Evolutionary conservation across 2,797 vertebrate species (phyloP).

Genomic region (Sebastes miniatus): DNA sequence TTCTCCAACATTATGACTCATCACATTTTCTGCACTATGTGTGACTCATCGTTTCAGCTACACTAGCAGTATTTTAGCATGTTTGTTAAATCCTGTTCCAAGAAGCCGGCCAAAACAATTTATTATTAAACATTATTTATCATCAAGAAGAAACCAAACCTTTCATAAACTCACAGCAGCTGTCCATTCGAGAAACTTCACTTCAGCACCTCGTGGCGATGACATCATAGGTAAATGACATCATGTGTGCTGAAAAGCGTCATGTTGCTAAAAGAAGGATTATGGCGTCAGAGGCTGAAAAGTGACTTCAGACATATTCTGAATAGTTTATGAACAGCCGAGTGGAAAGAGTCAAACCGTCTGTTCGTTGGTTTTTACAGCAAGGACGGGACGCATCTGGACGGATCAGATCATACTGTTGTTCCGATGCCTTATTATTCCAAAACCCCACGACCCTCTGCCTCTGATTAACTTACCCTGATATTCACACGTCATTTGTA

Average conservation of each 20-base stretch:
- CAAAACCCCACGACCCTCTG: no score
- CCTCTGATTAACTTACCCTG: no score
- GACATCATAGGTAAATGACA: constrained; percentile 31
- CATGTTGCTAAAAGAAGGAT: constrained; percentile 21
- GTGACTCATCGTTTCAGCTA: background rate
- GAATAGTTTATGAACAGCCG: constrained; percentile 51
- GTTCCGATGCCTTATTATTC: no score
- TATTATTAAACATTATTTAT: background rate
- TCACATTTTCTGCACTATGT: background rate
- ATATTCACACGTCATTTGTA: no score
- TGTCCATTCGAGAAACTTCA: background rate
- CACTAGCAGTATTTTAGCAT: background rate
- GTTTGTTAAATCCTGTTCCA: background rate
- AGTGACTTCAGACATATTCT: constrained; percentile 39
- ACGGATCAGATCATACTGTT: no score
- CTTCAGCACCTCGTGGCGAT: background rate
- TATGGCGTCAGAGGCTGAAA: constrained; percentile 18
- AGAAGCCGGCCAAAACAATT: background rate
- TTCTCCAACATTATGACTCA: background rate
- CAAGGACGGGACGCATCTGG: background rate
- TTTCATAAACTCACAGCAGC: background rate
- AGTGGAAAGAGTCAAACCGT: constrained; percentile 21
- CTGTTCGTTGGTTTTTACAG: background rate
- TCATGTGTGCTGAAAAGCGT: constrained; percentile 4
- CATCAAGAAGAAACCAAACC: background rate